These are phyloP conservation scores for Hephaestus fuliginosus DNA, from an alignment of 2,797 vertebrate species.

Conservation along the genomic window DNA sequence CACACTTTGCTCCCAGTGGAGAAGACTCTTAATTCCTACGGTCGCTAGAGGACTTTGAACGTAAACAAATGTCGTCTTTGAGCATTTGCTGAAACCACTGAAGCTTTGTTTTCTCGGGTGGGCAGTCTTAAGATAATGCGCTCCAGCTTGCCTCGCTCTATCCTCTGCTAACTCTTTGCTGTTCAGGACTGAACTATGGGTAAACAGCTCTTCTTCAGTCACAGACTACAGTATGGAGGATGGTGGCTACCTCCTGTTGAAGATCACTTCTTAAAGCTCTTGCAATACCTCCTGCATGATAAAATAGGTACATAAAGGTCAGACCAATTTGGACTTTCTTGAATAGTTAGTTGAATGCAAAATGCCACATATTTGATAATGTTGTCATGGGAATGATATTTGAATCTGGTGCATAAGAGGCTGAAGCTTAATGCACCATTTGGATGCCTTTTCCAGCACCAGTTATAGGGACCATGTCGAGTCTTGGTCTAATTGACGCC, in stretches of 20 bases:
- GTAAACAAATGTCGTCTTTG: background rate
- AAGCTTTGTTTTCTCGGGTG: background rate
- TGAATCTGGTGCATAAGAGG: background rate
- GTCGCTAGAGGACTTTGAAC: background rate
- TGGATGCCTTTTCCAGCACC: background rate
- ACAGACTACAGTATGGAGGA: background rate
- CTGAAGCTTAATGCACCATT: background rate
- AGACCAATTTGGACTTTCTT: background rate
- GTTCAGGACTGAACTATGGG: background rate
- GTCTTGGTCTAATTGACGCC: background rate
- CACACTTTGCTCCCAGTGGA: background rate
- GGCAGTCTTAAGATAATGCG: background rate
- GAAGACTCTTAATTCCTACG: background rate
- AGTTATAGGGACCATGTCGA: background rate
- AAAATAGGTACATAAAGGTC: constrained; percentile 20
- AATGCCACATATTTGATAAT: background rate
- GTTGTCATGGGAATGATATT: constrained; percentile 28
- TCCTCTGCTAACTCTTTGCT: background rate
- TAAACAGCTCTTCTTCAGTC: background rate
- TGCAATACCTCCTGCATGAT: background rate
- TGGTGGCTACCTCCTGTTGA: background rate
- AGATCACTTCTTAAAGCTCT: background rate
- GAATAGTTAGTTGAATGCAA: background rate
- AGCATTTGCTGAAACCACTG: background rate
- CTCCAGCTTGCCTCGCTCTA: background rate